Conservation (phyloP, 1,140 invertebrate species). For the Drosophila pruinosa region DNA sequence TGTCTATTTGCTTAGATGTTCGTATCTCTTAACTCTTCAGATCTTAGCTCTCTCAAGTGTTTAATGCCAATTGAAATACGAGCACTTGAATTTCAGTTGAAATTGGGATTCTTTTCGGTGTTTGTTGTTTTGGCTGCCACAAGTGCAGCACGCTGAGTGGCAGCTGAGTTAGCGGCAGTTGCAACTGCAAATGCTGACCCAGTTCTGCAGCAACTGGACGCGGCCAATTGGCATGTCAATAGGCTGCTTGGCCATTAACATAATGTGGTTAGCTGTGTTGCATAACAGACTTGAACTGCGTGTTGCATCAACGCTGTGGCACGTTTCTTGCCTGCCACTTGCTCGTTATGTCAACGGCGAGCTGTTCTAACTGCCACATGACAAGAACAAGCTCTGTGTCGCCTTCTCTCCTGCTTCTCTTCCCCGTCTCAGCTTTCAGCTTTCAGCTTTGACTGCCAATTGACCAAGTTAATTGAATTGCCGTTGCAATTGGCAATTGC, state of each 20-base stretch:
- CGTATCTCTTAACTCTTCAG: too few relatives aligned
- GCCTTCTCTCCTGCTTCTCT: too few relatives aligned
- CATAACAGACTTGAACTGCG: not conserved
- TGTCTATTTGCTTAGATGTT: too few relatives aligned
- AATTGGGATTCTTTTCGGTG: not conserved
- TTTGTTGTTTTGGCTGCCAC: not conserved
- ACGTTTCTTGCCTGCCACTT: not conserved
- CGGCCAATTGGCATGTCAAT: not conserved
- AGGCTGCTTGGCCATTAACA: constrained; percentile 11
- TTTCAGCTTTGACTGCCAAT: not conserved
- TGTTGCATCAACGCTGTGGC: constrained; percentile 11
- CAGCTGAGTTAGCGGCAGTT: constrained; percentile 2
- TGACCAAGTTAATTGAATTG: constrained; percentile 25
- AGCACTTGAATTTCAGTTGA: too few relatives aligned
- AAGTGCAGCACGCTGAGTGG: not conserved
- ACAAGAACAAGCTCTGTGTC: too few relatives aligned
- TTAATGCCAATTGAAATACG: not conserved
- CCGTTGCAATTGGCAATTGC: constrained; percentile 7
- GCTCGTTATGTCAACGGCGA: constrained; percentile 13
- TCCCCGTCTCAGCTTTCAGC: too few relatives aligned
- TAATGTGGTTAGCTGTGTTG: constrained; percentile 15
- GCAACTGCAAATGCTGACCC: not conserved
- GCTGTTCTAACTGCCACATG: constrained; percentile 16
- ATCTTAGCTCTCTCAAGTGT: too few relatives aligned
- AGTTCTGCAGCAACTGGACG: constrained; percentile 3